These are phyloP conservation scores for Podarcis muralis DNA, from an alignment of 2,113 vertebrate genomes.

Conservation along the genomic window DNA sequence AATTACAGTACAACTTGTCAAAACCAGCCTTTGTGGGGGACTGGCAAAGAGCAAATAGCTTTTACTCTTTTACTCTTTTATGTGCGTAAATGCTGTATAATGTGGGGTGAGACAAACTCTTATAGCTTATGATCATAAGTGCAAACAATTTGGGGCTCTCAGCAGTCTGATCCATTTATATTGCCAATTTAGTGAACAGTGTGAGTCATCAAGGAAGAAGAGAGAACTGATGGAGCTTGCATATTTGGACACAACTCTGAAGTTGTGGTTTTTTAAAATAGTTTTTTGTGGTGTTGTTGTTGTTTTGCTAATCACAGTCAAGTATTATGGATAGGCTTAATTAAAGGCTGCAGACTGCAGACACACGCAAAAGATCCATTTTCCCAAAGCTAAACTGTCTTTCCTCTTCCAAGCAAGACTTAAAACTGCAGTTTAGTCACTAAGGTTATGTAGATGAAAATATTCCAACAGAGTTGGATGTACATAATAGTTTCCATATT, in stretches of 20 bases:
- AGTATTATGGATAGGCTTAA: not conserved
- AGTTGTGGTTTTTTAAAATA: not conserved
- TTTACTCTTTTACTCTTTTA: not conserved
- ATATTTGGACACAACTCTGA: constrained; percentile 5
- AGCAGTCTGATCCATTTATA: not conserved
- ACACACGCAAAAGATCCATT: not conserved
- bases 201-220: not conserved
- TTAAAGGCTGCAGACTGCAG: constrained; percentile 1
- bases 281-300: not conserved
- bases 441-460: not conserved
- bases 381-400: not conserved
- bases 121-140: not conserved
- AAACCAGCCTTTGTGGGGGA: constrained; percentile 17
- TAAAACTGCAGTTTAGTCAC: not conserved
- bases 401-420: not conserved
- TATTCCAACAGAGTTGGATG: not conserved
- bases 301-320: constrained; percentile 13
- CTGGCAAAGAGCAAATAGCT: constrained; percentile 13
- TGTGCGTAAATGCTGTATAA: not conserved
- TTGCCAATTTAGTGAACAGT: constrained; percentile 4
- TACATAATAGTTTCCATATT: not conserved
- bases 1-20: constrained; percentile 34
- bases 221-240: not conserved
- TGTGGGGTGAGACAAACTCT: constrained; percentile 14
- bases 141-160: not conserved